These are phyloP conservation scores for Neoniphon sammara DNA, from an alignment of 2,797 vertebrate genomes.

Conservation along the genomic window DNA sequence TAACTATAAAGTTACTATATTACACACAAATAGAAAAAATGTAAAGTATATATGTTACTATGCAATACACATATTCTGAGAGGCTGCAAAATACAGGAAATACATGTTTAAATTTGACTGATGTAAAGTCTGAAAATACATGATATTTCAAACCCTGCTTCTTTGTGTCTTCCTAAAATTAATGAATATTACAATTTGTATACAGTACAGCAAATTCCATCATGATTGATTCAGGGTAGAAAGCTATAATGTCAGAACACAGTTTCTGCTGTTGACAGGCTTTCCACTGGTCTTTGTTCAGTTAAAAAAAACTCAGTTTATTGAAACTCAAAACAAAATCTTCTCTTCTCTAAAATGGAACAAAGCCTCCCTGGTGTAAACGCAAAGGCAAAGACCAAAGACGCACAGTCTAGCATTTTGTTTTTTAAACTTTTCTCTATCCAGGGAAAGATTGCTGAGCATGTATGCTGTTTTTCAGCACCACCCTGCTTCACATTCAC, in stretches of 20 bases:
- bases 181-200: conserved; percentile 5
- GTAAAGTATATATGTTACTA: too few relatives aligned
- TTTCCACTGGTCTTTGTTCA: conserved; percentile 31
- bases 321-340: conserved; percentile 13
- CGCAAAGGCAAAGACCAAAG: conserved; percentile 15
- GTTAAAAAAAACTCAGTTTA: conserved; percentile 3
- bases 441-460: conserved; percentile 12
- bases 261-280: conserved; percentile 19
- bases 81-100: too few relatives aligned
- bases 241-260: not conserved
- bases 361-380: conserved; percentile 41
- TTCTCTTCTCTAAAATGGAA: conserved; percentile 22
- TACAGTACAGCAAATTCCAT: conserved; percentile 23
- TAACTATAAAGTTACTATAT: not conserved
- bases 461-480: not conserved
- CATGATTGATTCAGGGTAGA: conserved; percentile 6
- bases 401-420: conserved; percentile 7
- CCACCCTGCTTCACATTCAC: not conserved
- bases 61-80: too few relatives aligned
- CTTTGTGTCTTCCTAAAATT: conserved; percentile 10
- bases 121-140: too few relatives aligned
- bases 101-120: too few relatives aligned
- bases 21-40: not conserved
- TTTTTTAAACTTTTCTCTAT: conserved; percentile 10
- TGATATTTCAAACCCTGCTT: conserved; percentile 11